Conservation (phyloP, 1,140 invertebrate species). For the Drosophila sechellia region DNA sequence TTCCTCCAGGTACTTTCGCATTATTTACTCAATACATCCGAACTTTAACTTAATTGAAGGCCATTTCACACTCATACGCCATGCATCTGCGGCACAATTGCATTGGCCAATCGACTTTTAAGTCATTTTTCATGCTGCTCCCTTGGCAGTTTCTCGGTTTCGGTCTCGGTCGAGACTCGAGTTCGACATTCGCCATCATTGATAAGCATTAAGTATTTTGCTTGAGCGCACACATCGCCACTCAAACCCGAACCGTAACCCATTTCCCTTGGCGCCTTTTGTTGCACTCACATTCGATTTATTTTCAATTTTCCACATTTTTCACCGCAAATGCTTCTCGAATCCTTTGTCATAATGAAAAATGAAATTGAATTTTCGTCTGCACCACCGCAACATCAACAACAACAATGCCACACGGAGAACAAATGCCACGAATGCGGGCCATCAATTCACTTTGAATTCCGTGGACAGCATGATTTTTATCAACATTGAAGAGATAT, state of each 20-base stretch:
- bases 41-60: slow-evolving; percentile 71
- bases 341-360: slow-evolving; percentile 77
- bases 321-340: slow-evolving; percentile 58
- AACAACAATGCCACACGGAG: slow-evolving; percentile 22
- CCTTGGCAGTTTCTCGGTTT: slow-evolving; percentile 22
- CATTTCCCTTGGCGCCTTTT: slow-evolving; percentile 53
- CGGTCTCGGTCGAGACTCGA: slow-evolving; percentile 26
- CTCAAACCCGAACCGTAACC: slow-evolving; percentile 4
- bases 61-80: slow-evolving; percentile 66
- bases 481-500: not conserved
- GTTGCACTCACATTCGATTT: slow-evolving; percentile 82
- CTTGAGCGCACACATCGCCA: slow-evolving; percentile 61
- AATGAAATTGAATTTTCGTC: slow-evolving; percentile 81
- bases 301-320: slow-evolving; percentile 83
- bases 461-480: slow-evolving; percentile 1
- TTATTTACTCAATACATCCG: not conserved
- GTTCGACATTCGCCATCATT: slow-evolving; percentile 57
- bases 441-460: slow-evolving; percentile 9
- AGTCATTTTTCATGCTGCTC: slow-evolving; percentile 73
- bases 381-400: slow-evolving; percentile 53
- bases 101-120: slow-evolving; percentile 50
- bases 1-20: slow-evolving; percentile 91
- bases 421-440: slow-evolving; percentile 1
- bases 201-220: slow-evolving; percentile 78
- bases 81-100: slow-evolving; percentile 54